Evolutionary conservation across 2,888 invertebrate species (phyloP), one percentile per base, ranked within the genome.

Genomic region (Gerris lacustris): DNA sequence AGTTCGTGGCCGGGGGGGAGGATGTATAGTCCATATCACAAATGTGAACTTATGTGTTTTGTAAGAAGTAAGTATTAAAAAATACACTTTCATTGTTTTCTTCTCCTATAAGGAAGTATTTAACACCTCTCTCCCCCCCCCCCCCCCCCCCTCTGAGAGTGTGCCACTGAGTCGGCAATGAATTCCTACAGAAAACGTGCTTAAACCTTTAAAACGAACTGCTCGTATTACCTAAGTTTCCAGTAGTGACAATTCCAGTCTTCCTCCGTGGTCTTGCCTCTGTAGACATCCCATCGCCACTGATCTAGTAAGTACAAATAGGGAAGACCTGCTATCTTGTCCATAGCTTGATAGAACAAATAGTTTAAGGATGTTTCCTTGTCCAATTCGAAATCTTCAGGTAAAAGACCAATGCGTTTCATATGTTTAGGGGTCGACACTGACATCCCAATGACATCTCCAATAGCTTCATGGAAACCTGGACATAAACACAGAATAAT

Each of bases 401-500:
- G 81, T 44, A 84, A 79, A 5, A 82, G 75, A 6, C 80, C 80
- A 68, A 95, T 86, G 74, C 87, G 85, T 71, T 88, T 83, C 73
- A 90, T 81, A 81, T 91, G 90, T 77, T 88, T 88, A 0, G 87
- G 86, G 0, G 88, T 87, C 0, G 86, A 85, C 0, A 88, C 89
- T 0, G 89, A 88, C 66, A 89, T 77, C 0, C 89, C 85, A 72
- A 90, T 85, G 0, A 87, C 86, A 78, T 90, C 90, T 6, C 90
- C 90, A 5, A 89, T 87, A 0, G 89, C 89, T 80, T 90, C 89
- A 77, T 90, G 89, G 78, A 89, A 89, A 74, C 89, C 89, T 82
- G 31, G 11, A 69, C 9, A 44, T 43, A n/a, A n/a, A n/a, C n/a
- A n/a, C n/a, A n/a, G n/a, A n/a, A n/a, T n/a, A n/a, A n/a, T n/a